A percentile compares a stretch with the other conserved stretches of the same genome.
Evolutionary conservation across 2,113 vertebrate species (phyloP).

Genomic region (Syngnathus scovelli): DNA sequence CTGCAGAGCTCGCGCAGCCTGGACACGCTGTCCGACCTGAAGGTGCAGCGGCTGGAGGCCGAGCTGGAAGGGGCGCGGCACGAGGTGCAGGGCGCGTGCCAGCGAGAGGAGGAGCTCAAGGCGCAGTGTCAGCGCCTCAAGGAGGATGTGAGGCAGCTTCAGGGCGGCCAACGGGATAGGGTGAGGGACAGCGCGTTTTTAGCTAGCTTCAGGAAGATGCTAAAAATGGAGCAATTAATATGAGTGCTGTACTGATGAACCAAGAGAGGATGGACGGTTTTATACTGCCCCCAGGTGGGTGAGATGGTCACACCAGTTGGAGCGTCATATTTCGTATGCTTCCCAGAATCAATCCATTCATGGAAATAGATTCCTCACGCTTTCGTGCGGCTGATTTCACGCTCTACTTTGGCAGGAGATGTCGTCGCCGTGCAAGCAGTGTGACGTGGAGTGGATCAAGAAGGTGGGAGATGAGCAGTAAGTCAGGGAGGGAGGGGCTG

Average conservation of each 20-base stretch:
- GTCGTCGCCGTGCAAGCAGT: conserved; percentile 82
- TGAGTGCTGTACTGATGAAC: too few relatives aligned
- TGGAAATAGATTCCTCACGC: background rate
- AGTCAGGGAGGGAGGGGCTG: conserved; percentile 62
- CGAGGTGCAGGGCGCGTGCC: conserved; percentile 84
- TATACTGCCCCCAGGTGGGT: too few relatives aligned
- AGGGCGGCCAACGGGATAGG: conserved; percentile 82
- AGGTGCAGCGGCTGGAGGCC: conserved; percentile 79
- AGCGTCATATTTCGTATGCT: too few relatives aligned
- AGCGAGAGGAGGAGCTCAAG: conserved; percentile 86
- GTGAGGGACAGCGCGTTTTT: conserved; percentile 56
- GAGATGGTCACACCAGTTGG: too few relatives aligned
- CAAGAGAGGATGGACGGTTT: too few relatives aligned
- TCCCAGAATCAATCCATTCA: too few relatives aligned
- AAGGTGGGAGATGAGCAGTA: conserved; percentile 97
- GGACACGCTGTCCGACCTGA: conserved; percentile 75
- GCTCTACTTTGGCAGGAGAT: conserved; percentile 77
- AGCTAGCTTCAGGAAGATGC: too few relatives aligned
- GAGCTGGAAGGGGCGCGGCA: conserved; percentile 85
- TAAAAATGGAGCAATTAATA: too few relatives aligned
- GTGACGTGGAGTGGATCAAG: conserved; percentile 97
- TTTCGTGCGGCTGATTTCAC: conserved; percentile 38
- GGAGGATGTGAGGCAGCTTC: conserved; percentile 84
- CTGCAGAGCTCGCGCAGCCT: conserved; percentile 79
- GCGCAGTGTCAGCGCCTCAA: conserved; percentile 82